These are phyloP conservation scores for Oasisia sp. DNA, from an alignment of 2,888 invertebrate genomes.

Conservation along the genomic window DNA sequence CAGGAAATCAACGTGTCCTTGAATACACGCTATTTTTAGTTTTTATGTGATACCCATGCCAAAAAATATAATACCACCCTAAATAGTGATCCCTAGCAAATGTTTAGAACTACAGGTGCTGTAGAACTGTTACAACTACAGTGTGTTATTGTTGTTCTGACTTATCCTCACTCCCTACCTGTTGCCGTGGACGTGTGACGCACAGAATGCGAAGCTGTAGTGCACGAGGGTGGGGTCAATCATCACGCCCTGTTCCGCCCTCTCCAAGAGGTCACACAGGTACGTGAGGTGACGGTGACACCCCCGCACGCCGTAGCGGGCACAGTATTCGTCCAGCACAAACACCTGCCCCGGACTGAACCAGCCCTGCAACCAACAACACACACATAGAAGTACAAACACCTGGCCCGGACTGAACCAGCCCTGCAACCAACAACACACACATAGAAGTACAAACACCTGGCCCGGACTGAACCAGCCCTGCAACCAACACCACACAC, in stretches of 20 bases:
- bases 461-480: constrained; percentile 99
- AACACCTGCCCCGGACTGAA: constrained; percentile 99
- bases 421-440: constrained; percentile 74
- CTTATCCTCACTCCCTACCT: constrained; percentile 72
- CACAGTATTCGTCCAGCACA: constrained; percentile 91
- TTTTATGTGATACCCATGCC: no score
- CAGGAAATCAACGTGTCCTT: no score
- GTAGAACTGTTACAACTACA: no score
- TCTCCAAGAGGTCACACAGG: constrained; percentile 91
- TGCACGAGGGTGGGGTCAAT: constrained; percentile 99
- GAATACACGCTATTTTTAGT: no score
- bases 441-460: constrained; percentile 92
- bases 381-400: constrained; percentile 77
- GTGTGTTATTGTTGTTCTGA: no score
- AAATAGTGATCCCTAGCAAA: no score
- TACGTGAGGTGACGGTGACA: constrained; percentile 97
- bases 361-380: constrained; percentile 84
- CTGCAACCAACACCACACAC: constrained; percentile 68
- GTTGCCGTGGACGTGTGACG: constrained; percentile 98
- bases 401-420: constrained; percentile 99
- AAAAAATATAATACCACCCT: no score
- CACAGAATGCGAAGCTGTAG: constrained; percentile 99
- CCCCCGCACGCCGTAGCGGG: constrained; percentile 94
- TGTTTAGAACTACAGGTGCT: no score
- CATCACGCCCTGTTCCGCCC: constrained; percentile 92